These are phyloP conservation scores for Chlorocebus sabaeus DNA, from an alignment of 2,113 vertebrate genomes.

Conservation along the genomic window DNA sequence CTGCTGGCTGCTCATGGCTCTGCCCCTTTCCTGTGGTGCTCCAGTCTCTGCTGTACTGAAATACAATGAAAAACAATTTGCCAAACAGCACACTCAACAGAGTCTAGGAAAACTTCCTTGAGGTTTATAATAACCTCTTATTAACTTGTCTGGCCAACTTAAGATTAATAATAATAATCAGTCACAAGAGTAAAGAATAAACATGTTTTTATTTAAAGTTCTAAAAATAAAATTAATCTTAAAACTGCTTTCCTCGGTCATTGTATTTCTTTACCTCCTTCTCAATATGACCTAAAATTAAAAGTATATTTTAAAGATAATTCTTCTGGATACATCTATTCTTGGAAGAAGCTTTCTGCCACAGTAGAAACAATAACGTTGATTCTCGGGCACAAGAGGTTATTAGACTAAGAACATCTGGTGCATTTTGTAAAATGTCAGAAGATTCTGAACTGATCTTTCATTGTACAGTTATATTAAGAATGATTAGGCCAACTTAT, in stretches of 20 bases:
- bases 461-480: not conserved
- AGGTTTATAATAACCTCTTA: not conserved
- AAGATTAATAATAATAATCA: not conserved
- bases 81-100: not conserved
- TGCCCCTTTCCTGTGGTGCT: accelerated
- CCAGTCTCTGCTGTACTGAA: not conserved
- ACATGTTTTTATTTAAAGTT: not conserved
- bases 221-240: not conserved
- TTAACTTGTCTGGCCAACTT: not conserved
- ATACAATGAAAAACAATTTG: not conserved
- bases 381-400: not conserved
- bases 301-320: not conserved
- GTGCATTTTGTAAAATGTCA: not conserved
- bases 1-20: no score
- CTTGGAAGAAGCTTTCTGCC: not conserved
- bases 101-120: not conserved
- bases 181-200: not conserved
- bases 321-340: not conserved
- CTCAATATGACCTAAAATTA: not conserved
- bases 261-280: not conserved
- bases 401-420: not conserved
- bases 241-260: not conserved
- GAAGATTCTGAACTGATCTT: not conserved
- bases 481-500: not conserved
- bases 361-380: not conserved